Evolutionary conservation across 2,888 invertebrate species (phyloP), one percentile per base, ranked within the genome.

Genomic region (Eutolmus rufibarbis): DNA sequence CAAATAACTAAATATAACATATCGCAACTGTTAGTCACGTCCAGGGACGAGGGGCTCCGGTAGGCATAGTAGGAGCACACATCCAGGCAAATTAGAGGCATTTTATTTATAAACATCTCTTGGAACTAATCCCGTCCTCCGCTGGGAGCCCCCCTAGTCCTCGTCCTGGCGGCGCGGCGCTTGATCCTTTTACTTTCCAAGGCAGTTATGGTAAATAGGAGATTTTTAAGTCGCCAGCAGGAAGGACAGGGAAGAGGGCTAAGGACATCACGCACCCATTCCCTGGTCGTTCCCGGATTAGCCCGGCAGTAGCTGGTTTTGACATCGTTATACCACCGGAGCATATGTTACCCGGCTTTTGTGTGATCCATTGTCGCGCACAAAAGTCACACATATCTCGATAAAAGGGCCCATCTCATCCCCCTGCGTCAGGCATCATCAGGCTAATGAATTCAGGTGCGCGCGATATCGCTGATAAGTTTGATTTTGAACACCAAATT

Each of bases 11-110:
- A 40, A 46, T 46, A 82, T 66, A 57, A 57, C 82, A 57, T 82
- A 86, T 88, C 84, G 51, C 77, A 51, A 86, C 84, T 57, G 84
- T 82, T 86, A 88, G 88, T 88, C 88, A 88, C 88, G 88, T 88
- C 43, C 86, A 66, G 66, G 12, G 56, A 9, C 66, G 66, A 66
- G 23, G 66, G 23, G 12, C 66, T 12, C 66, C 28, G 66, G 66
- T 66, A 28, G 66, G 66, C 28, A 28, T 28, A 28, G 19, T 12
- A 28, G 56, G 8, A 9, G 9, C 66, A 28, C 66, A 28, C 66
- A 66, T 66, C 23, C 66, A 66, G 40, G 46, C 57, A 82, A 82
- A 82, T 82, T 82, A 82, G 82, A 82, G 19, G 57, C 37, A 57
- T 34, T 82, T 66, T 82, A 82, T 82, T 82, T 57, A 82, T 57